Evolutionary conservation across 2,113 vertebrate genomes (phyloP).

Genomic region (Cariama cristata): DNA sequence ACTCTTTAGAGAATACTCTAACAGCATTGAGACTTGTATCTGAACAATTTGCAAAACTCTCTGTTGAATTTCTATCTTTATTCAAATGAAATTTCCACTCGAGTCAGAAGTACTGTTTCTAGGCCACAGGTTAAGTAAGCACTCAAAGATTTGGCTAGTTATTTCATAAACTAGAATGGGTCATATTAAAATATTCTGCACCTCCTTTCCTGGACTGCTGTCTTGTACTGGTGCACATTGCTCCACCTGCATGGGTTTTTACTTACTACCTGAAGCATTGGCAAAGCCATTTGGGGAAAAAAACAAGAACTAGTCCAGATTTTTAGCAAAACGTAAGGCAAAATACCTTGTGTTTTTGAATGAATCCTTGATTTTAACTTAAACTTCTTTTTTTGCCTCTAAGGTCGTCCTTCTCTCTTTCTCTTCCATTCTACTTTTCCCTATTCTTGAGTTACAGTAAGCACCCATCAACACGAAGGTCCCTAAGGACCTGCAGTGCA

Average conservation of each 20-base stretch:
- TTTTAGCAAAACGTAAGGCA: not conserved
- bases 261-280: not conserved
- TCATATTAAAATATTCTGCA: not conserved
- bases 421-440: not conserved
- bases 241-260: not conserved
- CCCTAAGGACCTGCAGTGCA: not conserved
- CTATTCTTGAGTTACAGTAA: not conserved
- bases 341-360: not conserved
- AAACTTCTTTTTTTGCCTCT: not conserved
- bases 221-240: not conserved
- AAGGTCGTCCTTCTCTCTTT: not conserved
- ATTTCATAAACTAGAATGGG: not conserved
- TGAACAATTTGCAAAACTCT: not conserved
- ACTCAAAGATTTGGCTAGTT: not conserved
- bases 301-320: not conserved
- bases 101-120: not conserved
- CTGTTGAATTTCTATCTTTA: not conserved
- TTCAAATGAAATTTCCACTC: not conserved
- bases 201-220: not conserved
- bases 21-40: not conserved
- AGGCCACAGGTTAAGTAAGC: not conserved
- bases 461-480: not conserved
- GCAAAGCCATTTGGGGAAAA: not conserved
- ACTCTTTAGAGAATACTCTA: not conserved
- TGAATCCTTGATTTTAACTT: not conserved